Base-by-base conservation (phyloP, 35 echinoderm and acorn worm species). In the Apostichopus californicus region DNA sequence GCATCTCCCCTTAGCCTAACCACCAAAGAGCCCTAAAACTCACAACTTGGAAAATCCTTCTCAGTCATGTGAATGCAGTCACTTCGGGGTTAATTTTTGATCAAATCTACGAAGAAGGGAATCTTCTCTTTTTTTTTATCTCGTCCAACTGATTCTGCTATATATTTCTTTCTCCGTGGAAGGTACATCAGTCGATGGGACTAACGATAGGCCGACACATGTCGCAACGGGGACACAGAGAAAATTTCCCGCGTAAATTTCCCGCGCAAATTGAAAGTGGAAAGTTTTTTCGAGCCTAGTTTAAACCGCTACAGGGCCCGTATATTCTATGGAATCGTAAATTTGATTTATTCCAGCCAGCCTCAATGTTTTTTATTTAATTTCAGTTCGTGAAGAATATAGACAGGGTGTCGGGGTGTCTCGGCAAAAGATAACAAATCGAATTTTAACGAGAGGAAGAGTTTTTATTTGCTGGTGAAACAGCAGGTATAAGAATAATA, bases 361-460 rank as follows among this genome's bases (percentile, higher is more conserved):
- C 86, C 86, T 89, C 86, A 89, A 15, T 89, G 86, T 89, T 17
- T 68, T 75, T 89, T 89, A 89, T 89, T 89, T 89, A 89, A 89
- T 89, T 89, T 68, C 68, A 72, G 26, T 34, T 72, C 57, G 86
- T 52, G 86, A 72, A 89, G 64, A 71, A 89, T 65, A 89, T 53
- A 89, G 86, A 75, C 61, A 65, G 86, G 86, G 86, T 89, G 86
- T 89, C 86, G 86, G 86, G 21, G 86, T 89, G 86, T 89, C 86
- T 89, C 86, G 61, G 46, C 86, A 72, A 89, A 89, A 89, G 86
- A 89, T 89, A 89, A 89, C 86, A 89, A 89, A 89, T 89, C 86
- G 86, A 89, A 89, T 89, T 89, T 89, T 89, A 89, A 89, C 86
- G 86, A 89, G 86, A 89, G 86, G 86, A 60, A 24, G 17, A 63